Conservation (phyloP, 2,113 vertebrate genomes). For the Takifugu bimaculatus region DNA sequence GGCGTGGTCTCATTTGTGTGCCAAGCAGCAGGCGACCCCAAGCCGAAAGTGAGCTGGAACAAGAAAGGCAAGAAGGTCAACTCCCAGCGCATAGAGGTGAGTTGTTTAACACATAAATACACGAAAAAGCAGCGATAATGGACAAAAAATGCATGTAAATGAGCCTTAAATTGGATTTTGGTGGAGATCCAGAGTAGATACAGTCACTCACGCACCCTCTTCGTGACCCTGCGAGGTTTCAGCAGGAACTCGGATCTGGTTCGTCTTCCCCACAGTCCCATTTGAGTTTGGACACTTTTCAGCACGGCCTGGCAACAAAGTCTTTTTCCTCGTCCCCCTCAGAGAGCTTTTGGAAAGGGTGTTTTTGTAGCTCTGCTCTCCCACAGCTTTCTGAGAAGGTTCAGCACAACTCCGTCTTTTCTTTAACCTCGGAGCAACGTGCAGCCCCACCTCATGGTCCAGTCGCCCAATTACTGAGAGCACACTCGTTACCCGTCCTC, state of each 20-base stretch:
- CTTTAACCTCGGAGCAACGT: slow-evolving; percentile 16
- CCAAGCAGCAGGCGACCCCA: slow-evolving; percentile 91
- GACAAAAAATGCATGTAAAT: too few relatives aligned
- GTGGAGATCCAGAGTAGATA: too few relatives aligned
- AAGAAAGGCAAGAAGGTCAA: slow-evolving; percentile 99
- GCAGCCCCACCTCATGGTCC: slow-evolving; percentile 5
- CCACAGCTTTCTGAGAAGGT: slow-evolving; percentile 17
- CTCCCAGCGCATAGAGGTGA: slow-evolving; percentile 96
- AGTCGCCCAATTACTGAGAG: slow-evolving; percentile 7
- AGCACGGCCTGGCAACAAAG: neutral
- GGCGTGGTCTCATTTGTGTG: slow-evolving; percentile 98
- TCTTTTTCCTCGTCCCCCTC: neutral
- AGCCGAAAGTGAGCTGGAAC: slow-evolving; percentile 95
- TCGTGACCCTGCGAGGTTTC: too few relatives aligned
- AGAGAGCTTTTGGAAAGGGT: neutral
- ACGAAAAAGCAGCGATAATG: too few relatives aligned
- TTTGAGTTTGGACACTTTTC: neutral
- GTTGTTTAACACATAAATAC: slow-evolving; percentile 3
- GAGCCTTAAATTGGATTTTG: too few relatives aligned
- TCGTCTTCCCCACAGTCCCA: too few relatives aligned
- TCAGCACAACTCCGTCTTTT: slow-evolving; percentile 7
- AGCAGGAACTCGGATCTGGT: too few relatives aligned
- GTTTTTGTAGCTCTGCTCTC: slow-evolving; percentile 18
- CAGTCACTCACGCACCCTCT: too few relatives aligned
- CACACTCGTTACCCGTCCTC: neutral